Evolutionary conservation across 2,113 vertebrate genomes (phyloP).

Genomic region (Nicator chloris): DNA sequence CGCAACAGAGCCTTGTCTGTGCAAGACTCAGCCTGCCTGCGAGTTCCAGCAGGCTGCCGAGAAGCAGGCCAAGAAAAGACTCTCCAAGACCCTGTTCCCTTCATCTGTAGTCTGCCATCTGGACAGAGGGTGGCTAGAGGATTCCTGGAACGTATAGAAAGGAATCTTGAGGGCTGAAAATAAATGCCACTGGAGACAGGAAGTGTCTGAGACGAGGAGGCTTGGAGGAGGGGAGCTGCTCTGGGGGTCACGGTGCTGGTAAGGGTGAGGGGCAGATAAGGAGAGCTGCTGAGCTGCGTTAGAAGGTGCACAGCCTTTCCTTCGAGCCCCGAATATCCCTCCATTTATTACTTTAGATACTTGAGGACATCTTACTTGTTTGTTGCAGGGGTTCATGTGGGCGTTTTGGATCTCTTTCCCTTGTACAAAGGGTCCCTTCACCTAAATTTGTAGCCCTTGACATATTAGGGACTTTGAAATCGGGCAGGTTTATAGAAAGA

Average conservation of each 20-base stretch:
- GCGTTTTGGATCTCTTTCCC: not conserved
- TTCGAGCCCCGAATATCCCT: not conserved
- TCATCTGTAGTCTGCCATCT: constrained; percentile 60
- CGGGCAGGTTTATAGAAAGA: not conserved
- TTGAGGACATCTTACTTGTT: not conserved
- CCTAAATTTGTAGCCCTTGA: not conserved
- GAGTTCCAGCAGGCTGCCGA: constrained; percentile 48
- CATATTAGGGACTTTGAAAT: not conserved
- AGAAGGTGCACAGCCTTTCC: not conserved
- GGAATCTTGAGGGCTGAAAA: constrained; percentile 63
- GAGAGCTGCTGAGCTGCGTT: not conserved
- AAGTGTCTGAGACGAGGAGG: constrained; percentile 45
- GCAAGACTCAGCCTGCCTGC: constrained; percentile 28
- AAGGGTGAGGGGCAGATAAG: constrained; percentile 2
- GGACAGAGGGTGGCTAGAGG: constrained; percentile 57
- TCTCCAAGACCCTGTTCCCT: constrained; percentile 36
- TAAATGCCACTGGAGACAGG: constrained; percentile 64
- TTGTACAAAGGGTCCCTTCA: not conserved
- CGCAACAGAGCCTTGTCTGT: constrained; percentile 47
- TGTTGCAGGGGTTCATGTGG: not conserved
- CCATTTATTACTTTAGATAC: not conserved
- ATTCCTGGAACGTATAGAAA: constrained; percentile 65
- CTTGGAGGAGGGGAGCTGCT: constrained; percentile 24
- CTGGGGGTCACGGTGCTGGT: not conserved
- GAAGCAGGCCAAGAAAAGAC: constrained; percentile 54